Conservation (phyloP, 2,797 vertebrate species). For the Macropodus opercularis region DNA sequence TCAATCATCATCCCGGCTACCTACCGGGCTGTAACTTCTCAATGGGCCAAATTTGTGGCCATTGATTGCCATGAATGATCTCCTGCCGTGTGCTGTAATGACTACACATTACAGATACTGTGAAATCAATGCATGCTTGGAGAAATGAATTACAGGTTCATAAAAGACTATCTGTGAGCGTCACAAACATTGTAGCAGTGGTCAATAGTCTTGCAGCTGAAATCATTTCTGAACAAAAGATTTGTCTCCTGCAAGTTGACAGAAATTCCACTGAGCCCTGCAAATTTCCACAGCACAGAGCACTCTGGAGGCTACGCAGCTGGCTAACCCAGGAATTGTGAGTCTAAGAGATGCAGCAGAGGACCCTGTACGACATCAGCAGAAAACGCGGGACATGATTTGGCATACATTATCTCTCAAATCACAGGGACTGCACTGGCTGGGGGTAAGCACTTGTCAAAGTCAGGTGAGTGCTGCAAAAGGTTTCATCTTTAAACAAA, state of each 20-base stretch:
- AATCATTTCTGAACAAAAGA: constrained; percentile 74
- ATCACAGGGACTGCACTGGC: constrained; percentile 43
- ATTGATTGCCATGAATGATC: constrained; percentile 79
- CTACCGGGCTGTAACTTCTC: constrained; percentile 74
- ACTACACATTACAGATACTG: constrained; percentile 77
- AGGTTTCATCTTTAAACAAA: constrained; percentile 24
- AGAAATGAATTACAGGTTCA: constrained; percentile 79
- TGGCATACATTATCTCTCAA: constrained; percentile 67
- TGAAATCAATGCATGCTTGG: constrained; percentile 76
- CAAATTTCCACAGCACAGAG: constrained; percentile 55
- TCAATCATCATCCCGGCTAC: constrained; percentile 68
- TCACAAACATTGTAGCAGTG: constrained; percentile 66
- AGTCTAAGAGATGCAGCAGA: constrained; percentile 66
- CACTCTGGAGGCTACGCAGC: constrained; percentile 65
- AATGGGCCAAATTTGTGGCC: constrained; percentile 76
- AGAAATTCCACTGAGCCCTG: constrained; percentile 73
- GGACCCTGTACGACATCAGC: constrained; percentile 66
- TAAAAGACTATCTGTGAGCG: constrained; percentile 71
- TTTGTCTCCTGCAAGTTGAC: constrained; percentile 69
- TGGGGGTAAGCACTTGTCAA: constrained; percentile 22
- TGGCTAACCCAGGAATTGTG: constrained; percentile 57
- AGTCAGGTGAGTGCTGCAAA: constrained; percentile 23
- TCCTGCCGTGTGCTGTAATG: constrained; percentile 74
- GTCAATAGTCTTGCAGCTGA: constrained; percentile 73
- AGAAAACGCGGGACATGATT: constrained; percentile 63